Percentiles rank a stretch among this genome's conserved stretches.
Evolutionary conservation across 1,140 invertebrate genomes (phyloP).

Genomic region (Drosophila teissieri): DNA sequence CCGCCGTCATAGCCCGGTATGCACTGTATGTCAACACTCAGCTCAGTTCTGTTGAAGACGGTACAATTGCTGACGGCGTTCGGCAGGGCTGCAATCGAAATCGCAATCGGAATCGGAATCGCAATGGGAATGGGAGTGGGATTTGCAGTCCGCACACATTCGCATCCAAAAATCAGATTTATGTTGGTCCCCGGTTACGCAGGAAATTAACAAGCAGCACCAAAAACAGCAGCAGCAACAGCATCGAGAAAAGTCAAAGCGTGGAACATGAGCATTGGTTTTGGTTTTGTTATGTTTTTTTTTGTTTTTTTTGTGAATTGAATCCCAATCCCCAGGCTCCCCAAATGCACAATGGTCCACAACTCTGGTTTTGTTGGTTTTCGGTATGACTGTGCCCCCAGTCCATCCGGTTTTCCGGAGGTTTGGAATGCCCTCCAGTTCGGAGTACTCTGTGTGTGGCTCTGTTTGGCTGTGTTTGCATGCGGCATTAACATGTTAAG

Average conservation of each 20-base stretch:
- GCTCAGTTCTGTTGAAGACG: conserved; percentile 89
- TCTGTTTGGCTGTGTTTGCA: conserved; percentile 58
- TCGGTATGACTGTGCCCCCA: conserved; percentile 19
- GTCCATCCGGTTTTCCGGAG: conserved; percentile 10
- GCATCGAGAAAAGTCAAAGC: conserved; percentile 30
- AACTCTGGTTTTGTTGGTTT: conserved; percentile 41
- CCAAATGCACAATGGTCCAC: conserved; percentile 45
- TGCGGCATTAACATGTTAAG: conserved; percentile 66
- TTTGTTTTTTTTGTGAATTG: conserved; percentile 39
- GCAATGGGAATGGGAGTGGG: conserved; percentile 10
- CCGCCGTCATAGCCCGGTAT: conserved; percentile 92
- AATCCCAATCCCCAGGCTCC: background rate
- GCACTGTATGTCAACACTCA: conserved; percentile 90
- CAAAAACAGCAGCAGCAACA: conserved; percentile 15
- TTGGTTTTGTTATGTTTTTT: conserved; percentile 38
- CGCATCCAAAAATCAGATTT: conserved; percentile 49
- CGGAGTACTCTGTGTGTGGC: conserved; percentile 16
- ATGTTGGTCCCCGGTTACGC: conserved; percentile 45
- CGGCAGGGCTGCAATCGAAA: conserved; percentile 86
- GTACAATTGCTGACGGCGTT: conserved; percentile 90
- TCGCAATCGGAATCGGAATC: conserved; percentile 8
- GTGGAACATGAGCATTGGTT: conserved; percentile 32
- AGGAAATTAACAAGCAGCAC: conserved; percentile 59
- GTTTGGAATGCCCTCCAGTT: conserved; percentile 7
- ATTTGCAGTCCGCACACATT: conserved; percentile 37